phyloP scores from a whole-genome alignment of 2,797 vertebrate genomes.

The Eulemur mongoz region DNA sequence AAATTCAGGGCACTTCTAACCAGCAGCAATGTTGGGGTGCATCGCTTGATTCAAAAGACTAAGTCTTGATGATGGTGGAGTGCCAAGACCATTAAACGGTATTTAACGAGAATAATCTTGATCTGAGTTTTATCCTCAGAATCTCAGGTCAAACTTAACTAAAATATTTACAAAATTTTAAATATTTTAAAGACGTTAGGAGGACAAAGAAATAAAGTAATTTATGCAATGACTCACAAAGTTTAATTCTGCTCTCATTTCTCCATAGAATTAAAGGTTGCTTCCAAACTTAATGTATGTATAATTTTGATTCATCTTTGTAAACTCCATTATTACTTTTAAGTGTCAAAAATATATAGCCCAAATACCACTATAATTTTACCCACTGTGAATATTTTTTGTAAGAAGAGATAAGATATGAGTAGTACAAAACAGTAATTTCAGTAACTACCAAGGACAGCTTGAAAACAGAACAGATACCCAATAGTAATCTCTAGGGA shows the following conservation, averaged over 20 bases:
- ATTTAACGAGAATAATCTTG: background rate
- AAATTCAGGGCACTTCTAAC: background rate
- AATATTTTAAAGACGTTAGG: conserved; percentile 2
- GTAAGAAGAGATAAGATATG: background rate
- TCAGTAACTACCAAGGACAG: conserved; percentile 22
- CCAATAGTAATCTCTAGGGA: background rate
- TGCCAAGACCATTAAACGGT: background rate
- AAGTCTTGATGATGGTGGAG: background rate
- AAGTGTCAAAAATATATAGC: conserved; percentile 43
- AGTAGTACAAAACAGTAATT: conserved; percentile 15
- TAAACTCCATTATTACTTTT: background rate
- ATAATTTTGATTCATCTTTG: background rate
- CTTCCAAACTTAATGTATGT: background rate
- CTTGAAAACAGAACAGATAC: conserved; percentile 50
- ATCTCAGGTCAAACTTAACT: background rate
- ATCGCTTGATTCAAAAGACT: background rate
- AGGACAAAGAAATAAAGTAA: background rate
- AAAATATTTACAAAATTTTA: conserved; percentile 37
- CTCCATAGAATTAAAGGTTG: background rate
- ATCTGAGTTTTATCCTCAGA: conserved; percentile 9
- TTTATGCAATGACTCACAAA: background rate
- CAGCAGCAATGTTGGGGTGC: background rate
- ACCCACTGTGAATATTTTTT: conserved; percentile 34
- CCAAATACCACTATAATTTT: conserved; percentile 34
- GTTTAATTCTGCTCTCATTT: background rate